Evolutionary conservation across 2,888 invertebrate genomes (phyloP).

Genomic region (Andrena chrysosceles): DNA sequence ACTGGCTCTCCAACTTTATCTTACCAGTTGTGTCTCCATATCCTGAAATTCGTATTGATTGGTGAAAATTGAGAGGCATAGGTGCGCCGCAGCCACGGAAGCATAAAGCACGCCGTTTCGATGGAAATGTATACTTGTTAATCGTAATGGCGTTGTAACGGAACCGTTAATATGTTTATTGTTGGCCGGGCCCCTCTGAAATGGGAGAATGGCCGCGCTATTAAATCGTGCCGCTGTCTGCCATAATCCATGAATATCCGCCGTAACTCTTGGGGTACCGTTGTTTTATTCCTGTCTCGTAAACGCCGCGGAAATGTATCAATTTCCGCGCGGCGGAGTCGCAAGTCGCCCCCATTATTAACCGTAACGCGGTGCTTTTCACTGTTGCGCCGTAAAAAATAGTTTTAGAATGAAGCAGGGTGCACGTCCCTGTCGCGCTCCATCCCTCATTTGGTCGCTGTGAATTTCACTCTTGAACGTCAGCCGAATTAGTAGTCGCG

Average conservation of each 20-base stretch:
- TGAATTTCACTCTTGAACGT: neutral
- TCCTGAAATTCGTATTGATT: neutral
- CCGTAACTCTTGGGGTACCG: conserved; percentile 48
- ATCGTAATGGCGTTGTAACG: conserved; percentile 33
- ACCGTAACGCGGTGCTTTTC: conserved; percentile 22
- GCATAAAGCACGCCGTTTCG: neutral
- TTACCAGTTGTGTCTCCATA: neutral
- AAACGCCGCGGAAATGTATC: conserved; percentile 57
- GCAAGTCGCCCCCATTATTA: conserved; percentile 39
- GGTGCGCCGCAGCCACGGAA: neutral
- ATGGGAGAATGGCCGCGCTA: conserved; percentile 62
- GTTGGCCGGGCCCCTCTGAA: conserved; percentile 60
- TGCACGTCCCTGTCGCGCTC: neutral
- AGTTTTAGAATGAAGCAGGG: neutral
- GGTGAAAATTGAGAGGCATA: conserved; percentile 13
- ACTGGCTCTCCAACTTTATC: conserved; percentile 13
- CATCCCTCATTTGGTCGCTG: neutral
- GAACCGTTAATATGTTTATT: conserved; percentile 70
- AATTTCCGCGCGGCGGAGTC: conserved; percentile 43
- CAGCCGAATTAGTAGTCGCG: neutral
- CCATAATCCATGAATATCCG: conserved; percentile 63
- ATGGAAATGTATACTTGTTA: conserved; percentile 15
- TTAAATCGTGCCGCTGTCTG: conserved; percentile 69
- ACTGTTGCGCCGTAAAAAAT: conserved; percentile 18
- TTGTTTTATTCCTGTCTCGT: conserved; percentile 53